A percentile compares a stretch with the other conserved stretches of the same genome.
These are phyloP conservation scores for Coecobrya sp. DNA, from an alignment of 2,888 invertebrate genomes.

Conservation along the genomic window DNA sequence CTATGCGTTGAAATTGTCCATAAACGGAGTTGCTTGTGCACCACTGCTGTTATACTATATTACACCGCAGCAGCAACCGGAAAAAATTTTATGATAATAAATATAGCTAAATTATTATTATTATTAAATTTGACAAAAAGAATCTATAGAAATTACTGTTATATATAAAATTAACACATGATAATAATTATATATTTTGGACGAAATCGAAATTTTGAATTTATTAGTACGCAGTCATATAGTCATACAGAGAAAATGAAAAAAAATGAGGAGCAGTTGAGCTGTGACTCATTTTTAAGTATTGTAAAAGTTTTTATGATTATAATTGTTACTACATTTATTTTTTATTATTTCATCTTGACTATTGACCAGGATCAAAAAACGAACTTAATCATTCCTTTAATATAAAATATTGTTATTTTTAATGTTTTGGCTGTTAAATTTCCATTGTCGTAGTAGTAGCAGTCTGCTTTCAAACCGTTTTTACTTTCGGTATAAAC, in stretches of 20 bases:
- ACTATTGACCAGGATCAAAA: not conserved
- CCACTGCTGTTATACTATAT: not conserved
- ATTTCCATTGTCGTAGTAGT: too few species aligned
- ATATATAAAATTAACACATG: not conserved
- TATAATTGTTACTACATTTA: not conserved
- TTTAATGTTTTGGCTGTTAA: too few species aligned
- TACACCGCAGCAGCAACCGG: not conserved
- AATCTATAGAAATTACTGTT: constrained; percentile 1
- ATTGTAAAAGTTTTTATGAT: not conserved
- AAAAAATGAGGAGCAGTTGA: not conserved
- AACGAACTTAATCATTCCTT: constrained; percentile 24
- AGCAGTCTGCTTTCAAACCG: too few species aligned
- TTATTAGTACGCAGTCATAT: constrained; percentile 6
- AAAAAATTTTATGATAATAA: not conserved
- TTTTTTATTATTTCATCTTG: not conserved
- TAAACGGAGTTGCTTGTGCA: too few species aligned
- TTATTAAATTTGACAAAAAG: not conserved
- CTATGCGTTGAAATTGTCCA: too few species aligned
- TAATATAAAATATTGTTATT: too few species aligned
- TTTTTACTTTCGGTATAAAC: too few species aligned
- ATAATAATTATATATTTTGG: constrained; percentile 26
- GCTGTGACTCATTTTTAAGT: not conserved
- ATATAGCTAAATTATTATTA: not conserved
- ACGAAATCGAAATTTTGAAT: constrained; percentile 19
- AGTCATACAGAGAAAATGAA: not conserved